Evolutionary conservation across 2,113 vertebrate genomes (phyloP).

Genomic region (Tragelaphus imberbis): DNA sequence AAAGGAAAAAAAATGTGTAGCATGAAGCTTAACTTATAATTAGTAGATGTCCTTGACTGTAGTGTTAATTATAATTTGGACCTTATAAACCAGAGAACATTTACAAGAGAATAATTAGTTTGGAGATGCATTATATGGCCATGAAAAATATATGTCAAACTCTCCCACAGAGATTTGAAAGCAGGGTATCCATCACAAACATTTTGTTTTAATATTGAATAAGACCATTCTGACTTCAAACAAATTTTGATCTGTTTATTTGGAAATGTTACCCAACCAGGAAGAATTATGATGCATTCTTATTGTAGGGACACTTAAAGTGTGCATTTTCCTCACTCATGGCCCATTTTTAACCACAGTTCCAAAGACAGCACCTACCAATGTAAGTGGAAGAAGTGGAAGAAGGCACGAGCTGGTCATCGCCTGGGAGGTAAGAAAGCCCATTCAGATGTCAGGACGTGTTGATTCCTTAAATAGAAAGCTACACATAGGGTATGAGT

Average conservation of each 20-base stretch:
- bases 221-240: background rate
- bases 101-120: background rate
- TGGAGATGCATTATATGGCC: background rate
- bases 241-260: background rate
- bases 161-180: background rate
- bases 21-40: background rate
- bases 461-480: constrained; percentile 37
- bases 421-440: constrained; percentile 94
- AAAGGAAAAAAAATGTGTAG: constrained; percentile 3
- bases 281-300: background rate
- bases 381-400: constrained; percentile 95
- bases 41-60: background rate
- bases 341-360: constrained; percentile 80
- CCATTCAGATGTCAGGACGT: constrained; percentile 27
- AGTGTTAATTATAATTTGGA: background rate
- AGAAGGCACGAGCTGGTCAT: constrained; percentile 95
- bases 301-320: constrained; percentile 22
- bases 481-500: background rate
- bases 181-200: background rate
- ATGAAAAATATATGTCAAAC: background rate
- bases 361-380: constrained; percentile 92
- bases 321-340: background rate
- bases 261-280: background rate
- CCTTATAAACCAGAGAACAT: background rate
- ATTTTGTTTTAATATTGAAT: background rate